Percentiles rank a stretch among this genome's conserved stretches.
These are phyloP conservation scores for Neomorphus geoffroyi DNA, from an alignment of 2,797 vertebrate species.

Conservation along the genomic window DNA sequence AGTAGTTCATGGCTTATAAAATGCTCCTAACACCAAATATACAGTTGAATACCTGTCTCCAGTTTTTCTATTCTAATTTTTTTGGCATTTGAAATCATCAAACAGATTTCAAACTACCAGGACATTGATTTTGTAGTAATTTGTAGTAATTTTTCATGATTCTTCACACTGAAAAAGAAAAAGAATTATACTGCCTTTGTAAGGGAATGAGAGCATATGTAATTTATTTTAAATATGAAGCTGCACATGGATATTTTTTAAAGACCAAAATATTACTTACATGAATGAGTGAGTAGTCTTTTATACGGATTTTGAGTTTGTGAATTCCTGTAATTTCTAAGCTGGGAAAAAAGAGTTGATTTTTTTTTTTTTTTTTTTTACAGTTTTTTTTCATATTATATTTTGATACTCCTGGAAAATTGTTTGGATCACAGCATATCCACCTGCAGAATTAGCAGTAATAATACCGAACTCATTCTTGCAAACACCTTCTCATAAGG, in stretches of 20 bases:
- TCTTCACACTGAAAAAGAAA: background rate
- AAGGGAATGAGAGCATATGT: background rate
- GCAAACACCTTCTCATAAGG: background rate
- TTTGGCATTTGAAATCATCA: background rate
- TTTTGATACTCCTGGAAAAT: background rate
- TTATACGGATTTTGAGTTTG: background rate
- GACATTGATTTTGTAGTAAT: background rate
- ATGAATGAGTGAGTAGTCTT: background rate
- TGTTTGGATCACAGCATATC: background rate
- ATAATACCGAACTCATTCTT: background rate
- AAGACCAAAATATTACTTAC: background rate
- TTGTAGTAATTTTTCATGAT: background rate
- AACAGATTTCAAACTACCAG: background rate
- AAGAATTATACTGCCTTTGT: background rate
- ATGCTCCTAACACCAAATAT: background rate
- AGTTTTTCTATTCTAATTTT: background rate
- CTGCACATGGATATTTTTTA: background rate
- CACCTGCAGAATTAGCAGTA: background rate
- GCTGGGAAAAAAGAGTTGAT: background rate
- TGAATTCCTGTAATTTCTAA: background rate
- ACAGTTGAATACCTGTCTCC: background rate
- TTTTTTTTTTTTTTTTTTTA: background rate
- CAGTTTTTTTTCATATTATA: background rate
- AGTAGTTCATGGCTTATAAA: constrained; percentile 1
- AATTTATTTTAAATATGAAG: background rate